phyloP scores from a whole-genome alignment of 1,140 invertebrate species.

The Diplogasteroides magnus region DNA sequence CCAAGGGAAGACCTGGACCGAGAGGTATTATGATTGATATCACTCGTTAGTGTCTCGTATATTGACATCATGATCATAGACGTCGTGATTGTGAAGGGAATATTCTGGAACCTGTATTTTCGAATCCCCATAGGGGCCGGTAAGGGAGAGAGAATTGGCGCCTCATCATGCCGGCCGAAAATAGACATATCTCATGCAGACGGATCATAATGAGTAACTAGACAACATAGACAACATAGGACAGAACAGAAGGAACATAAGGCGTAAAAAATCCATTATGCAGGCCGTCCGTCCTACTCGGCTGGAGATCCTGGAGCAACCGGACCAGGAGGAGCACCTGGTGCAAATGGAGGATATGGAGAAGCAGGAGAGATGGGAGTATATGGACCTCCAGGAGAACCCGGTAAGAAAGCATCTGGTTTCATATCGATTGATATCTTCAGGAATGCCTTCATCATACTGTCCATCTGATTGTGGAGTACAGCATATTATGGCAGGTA shows the following conservation, averaged over 20 bases:
- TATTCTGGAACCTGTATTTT: too few species aligned
- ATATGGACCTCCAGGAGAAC: constrained; percentile 42
- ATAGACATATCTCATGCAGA: too few species aligned
- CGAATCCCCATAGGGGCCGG: too few species aligned
- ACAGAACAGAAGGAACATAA: too few species aligned
- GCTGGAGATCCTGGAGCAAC: not conserved
- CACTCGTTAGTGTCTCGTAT: too few species aligned
- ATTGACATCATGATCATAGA: too few species aligned
- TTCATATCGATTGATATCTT: not conserved
- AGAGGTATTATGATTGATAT: constrained; percentile 5
- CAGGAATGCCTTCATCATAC: constrained; percentile 39
- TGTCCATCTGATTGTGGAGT: constrained; percentile 47
- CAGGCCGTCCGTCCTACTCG: not conserved
- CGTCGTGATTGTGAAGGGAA: too few species aligned
- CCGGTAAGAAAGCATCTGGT: constrained; percentile 3
- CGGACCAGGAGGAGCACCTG: constrained; percentile 35
- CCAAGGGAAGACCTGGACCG: constrained; percentile 30
- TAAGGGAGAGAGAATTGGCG: too few species aligned
- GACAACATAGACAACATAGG: too few species aligned
- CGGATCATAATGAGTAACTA: too few species aligned
- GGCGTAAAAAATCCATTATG: too few species aligned
- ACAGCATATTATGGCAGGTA: constrained; percentile 42
- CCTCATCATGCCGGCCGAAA: too few species aligned
- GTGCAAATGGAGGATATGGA: constrained; percentile 35
- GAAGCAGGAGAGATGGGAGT: constrained; percentile 26